Conservation (phyloP, 2,888 invertebrate genomes). For the Volucella bombylans region DNA sequence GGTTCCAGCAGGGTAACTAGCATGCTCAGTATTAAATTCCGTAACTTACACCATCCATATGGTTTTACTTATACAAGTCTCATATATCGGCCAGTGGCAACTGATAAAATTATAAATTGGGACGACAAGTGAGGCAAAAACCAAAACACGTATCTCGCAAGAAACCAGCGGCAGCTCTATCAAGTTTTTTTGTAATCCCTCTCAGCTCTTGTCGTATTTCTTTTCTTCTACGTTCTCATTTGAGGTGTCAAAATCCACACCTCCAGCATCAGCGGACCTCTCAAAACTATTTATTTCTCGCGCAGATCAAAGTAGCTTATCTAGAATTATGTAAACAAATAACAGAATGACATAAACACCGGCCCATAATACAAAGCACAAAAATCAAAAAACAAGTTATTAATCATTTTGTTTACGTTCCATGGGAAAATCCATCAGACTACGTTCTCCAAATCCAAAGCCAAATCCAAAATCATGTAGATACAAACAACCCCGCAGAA, state of each 20-base stretch:
- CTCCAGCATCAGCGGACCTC: background rate
- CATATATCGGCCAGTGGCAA: too few relatives aligned
- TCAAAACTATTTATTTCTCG: constrained; percentile 11
- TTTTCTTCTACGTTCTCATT: too few relatives aligned
- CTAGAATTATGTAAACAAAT: constrained; percentile 32
- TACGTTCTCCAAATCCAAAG: background rate
- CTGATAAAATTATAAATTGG: too few relatives aligned
- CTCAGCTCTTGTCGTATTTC: too few relatives aligned
- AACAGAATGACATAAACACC: constrained; percentile 13
- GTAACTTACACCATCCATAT: too few relatives aligned
- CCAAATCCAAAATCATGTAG: background rate
- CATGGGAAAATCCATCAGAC: constrained; percentile 22
- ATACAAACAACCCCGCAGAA: background rate
- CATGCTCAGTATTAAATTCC: too few relatives aligned
- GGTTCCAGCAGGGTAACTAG: too few relatives aligned
- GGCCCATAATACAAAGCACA: background rate
- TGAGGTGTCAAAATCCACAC: background rate
- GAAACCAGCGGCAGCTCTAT: too few relatives aligned
- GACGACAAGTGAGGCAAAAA: too few relatives aligned
- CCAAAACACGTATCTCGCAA: too few relatives aligned
- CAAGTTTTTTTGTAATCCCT: too few relatives aligned
- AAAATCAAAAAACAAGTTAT: constrained; percentile 6
- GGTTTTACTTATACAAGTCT: too few relatives aligned
- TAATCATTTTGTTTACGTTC: constrained; percentile 49
- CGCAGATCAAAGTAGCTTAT: constrained; percentile 25